These are phyloP conservation scores for Tortrix viridana DNA, from an alignment of 2,888 invertebrate genomes.

Conservation along the genomic window DNA sequence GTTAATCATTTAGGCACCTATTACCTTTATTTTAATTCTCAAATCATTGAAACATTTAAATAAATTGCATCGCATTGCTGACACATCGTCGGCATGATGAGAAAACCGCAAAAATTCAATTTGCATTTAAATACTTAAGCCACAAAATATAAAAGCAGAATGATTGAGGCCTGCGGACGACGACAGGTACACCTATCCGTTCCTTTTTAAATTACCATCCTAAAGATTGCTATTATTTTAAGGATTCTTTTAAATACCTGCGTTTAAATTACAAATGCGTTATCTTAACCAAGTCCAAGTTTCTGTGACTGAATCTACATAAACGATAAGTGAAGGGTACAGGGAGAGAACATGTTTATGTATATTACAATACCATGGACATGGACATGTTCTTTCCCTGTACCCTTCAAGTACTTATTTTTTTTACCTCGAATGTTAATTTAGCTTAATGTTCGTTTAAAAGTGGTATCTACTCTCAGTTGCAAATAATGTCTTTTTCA, in stretches of 20 bases:
- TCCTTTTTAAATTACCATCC: constrained; percentile 28
- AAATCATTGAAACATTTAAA: too few species aligned
- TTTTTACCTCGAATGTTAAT: constrained; percentile 4
- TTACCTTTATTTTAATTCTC: too few species aligned
- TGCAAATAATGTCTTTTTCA: background rate
- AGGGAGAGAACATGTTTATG: too few species aligned
- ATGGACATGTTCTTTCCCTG: too few species aligned
- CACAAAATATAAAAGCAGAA: background rate
- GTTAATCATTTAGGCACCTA: too few species aligned
- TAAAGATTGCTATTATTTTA: constrained; percentile 22
- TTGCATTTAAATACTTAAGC: background rate
- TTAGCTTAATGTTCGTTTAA: constrained; percentile 15
- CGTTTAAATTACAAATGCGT: constrained; percentile 20
- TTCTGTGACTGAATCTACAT: constrained; percentile 38
- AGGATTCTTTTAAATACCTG: constrained; percentile 26
- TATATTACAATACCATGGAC: too few species aligned
- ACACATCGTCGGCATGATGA: too few species aligned
- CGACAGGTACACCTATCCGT: constrained; percentile 18
- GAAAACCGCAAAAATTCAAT: too few species aligned
- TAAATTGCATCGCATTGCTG: too few species aligned
- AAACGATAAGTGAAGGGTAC: too few species aligned
- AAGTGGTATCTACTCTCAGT: background rate
- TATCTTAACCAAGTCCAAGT: constrained; percentile 50
- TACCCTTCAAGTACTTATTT: too few species aligned
- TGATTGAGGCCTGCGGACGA: constrained; percentile 4